These are phyloP conservation scores for Drosophila monieri DNA, from an alignment of 2,888 invertebrate species.

Conservation along the genomic window DNA sequence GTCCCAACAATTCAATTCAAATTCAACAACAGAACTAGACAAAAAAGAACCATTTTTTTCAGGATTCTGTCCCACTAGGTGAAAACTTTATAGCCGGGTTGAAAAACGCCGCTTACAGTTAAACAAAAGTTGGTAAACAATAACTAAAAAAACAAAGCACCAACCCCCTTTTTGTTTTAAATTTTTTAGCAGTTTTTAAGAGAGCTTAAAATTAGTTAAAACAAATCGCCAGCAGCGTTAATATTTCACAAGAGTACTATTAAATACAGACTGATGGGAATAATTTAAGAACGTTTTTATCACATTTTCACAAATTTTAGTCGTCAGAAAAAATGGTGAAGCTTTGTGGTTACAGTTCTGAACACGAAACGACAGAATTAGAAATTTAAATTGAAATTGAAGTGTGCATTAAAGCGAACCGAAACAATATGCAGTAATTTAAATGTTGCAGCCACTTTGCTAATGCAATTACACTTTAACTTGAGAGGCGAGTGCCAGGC, in stretches of 20 bases:
- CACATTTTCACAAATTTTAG: not conserved
- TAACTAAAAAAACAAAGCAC: too few species aligned
- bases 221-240: not conserved
- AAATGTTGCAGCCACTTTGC: constrained; percentile 64
- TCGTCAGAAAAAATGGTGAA: not conserved
- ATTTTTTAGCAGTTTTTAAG: not conserved
- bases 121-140: not conserved
- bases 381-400: constrained; percentile 39
- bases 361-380: constrained; percentile 13
- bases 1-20: not conserved
- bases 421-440: constrained; percentile 36
- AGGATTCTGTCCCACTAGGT: not conserved
- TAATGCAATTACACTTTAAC: constrained; percentile 76
- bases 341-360: not conserved
- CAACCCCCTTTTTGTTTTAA: too few species aligned
- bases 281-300: not conserved
- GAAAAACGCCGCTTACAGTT: not conserved
- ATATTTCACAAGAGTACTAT: not conserved
- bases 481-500: constrained; percentile 63
- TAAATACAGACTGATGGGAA: not conserved
- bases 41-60: not conserved
- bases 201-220: constrained; percentile 1
- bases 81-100: not conserved
- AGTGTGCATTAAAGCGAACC: constrained; percentile 38
- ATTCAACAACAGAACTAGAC: not conserved